Evolutionary conservation across 2,113 vertebrate genomes (phyloP), one percentile per base, ranked within the genome.

Genomic region (Reinhardtius hippoglossoides): DNA sequence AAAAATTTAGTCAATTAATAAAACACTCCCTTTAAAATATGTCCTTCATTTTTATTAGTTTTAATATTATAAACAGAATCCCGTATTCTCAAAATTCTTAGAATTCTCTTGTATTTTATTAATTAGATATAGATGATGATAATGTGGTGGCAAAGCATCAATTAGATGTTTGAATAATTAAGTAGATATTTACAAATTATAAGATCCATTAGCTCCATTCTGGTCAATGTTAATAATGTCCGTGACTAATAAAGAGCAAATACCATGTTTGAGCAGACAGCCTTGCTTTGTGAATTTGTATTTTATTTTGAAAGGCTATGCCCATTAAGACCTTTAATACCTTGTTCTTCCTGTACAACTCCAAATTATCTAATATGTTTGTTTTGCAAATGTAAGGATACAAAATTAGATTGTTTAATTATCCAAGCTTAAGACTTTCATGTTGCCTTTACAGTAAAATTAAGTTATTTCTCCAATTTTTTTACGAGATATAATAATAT

Each of bases 81-180:
- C 31, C 7, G 1, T 1, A 23, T 10, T 65, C 9, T 24, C 15
- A 23, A 24, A n/a, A 44, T 48, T 8, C 6, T 31, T 31, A 1
- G 6, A 31, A 31, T 21, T 60, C 35, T 31, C 55, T 31, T 66
- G 44, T 54, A 15, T 58, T 71, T 24, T 5, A 52, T 78, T 44
- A 44, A 20, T 26, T 50, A 60, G 10, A 9, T 15, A 18, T 37
- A 35, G 52, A 37, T 55, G 14, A 31, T 20, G 7, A 21, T 54
- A 9, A 68, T 26, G 35, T 57, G 9, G 24, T 66, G 15, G 21
- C 23, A 26, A 15, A 52, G 12, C n/a, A 58, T 74, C 3, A 54
- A 20, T 66, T 18, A 58, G 48, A 75, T 52, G 66, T 76, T 68
- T 35, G 18, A 68, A 40, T 24, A 24, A 69, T 50, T 3, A 24